Evolutionary conservation across 2,888 invertebrate genomes (phyloP), one percentile per base, ranked within the genome.

Genomic region (Heteromyza rotundicornis): DNA sequence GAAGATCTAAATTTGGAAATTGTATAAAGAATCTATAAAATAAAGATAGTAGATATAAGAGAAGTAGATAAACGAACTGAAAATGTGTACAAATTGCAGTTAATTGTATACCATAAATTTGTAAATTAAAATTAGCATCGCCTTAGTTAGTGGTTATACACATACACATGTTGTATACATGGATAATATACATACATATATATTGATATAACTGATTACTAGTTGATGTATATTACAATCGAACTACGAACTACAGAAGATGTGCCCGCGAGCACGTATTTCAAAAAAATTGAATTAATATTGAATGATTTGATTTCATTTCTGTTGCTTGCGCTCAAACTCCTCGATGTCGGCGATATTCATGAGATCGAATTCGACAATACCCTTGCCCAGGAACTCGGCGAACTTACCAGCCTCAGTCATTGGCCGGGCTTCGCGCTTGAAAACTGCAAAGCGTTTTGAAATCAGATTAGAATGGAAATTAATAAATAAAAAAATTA

Each of bases 341-440:
- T 84, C 80, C 60, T 87, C 82, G 55, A 90, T 81, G 36, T 89
- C 89, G 1, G 84, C 86, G 60, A 92, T 84, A 82, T 94, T 92
- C 69, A 88, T 79, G 73, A 94, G 89, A 78, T 90, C 87, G 64
- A 91, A 87, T 84, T 92, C 90, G 71, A 90, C 86, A 63, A 94
- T 87, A 71, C 87, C 88, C 58, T 87, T 88, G 14, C 94, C 94
- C 22, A 92, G 87, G 84, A 92, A 94, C 77, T 90, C 90, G 57
- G 90, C 89, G 84, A 89, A 94, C 75, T 89, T 88, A 44, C 84
- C 86, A 73, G 86, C 75, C 66, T 84, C 77, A 0, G 85, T 66
- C 7, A 80, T 83, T 2, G 71, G 69, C 3, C 79, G 82, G 16
- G 74, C 83, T 0, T 85, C 84, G 12, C 90, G 86, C 81, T 90